A percentile compares a stretch with the other conserved stretches of the same genome.
Evolutionary conservation across 2,888 invertebrate species (phyloP).

Genomic region (Norana najaformis): DNA sequence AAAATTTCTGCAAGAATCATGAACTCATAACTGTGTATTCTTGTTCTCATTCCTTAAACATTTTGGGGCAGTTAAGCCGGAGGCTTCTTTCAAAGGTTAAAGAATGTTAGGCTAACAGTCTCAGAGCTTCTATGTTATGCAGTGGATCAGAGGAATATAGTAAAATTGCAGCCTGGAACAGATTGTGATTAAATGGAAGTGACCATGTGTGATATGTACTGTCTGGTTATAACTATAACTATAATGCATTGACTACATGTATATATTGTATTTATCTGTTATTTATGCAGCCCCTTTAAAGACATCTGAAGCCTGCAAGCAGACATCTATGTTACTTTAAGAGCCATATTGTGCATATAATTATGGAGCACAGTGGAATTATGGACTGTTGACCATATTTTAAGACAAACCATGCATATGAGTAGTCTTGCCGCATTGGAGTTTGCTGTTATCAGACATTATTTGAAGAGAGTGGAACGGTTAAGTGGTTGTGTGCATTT

Average conservation of each 20-base stretch:
- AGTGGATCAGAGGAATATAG: background rate
- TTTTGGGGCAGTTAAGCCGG: background rate
- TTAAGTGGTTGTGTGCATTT: background rate
- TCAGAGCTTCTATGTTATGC: background rate
- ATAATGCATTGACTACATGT: too few species aligned
- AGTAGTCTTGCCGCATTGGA: background rate
- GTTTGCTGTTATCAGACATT: background rate
- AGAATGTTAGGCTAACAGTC: background rate
- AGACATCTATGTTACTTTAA: too few species aligned
- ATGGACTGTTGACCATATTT: too few species aligned
- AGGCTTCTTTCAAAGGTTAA: background rate
- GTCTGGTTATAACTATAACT: too few species aligned
- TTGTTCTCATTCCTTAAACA: background rate
- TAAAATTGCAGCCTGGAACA: too few species aligned
- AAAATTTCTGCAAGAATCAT: background rate
- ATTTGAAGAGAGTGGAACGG: background rate
- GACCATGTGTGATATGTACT: too few species aligned
- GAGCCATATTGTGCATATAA: too few species aligned
- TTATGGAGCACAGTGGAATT: too few species aligned
- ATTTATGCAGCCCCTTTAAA: too few species aligned
- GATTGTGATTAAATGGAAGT: too few species aligned
- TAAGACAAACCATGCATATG: background rate
- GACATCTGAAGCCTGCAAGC: too few species aligned
- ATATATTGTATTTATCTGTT: too few species aligned
- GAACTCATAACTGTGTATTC: background rate